Evolutionary conservation across 2,797 vertebrate genomes (phyloP).

Genomic region (Podarcis siculus): DNA sequence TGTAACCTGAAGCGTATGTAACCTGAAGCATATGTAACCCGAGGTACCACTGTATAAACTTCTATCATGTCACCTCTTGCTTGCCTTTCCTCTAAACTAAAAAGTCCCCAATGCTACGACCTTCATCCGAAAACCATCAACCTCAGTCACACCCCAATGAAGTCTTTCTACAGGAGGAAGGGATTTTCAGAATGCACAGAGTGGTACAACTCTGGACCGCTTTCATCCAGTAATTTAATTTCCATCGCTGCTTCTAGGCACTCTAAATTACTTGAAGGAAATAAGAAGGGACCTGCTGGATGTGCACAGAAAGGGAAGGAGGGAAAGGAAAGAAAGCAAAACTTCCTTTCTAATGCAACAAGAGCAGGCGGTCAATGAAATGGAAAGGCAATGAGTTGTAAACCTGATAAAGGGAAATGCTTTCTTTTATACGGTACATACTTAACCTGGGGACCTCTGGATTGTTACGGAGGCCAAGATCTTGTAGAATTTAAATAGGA

Average conservation of each 20-base stretch:
- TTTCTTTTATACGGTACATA: constrained; percentile 4
- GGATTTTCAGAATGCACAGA: constrained; percentile 4
- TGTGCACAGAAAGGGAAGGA: constrained; percentile 5
- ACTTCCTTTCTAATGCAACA: background rate
- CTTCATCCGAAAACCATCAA: background rate
- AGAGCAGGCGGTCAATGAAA: constrained; percentile 14
- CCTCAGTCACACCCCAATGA: background rate
- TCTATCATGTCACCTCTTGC: too few species aligned
- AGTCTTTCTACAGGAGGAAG: background rate
- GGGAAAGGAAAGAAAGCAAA: constrained; percentile 3
- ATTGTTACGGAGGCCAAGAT: constrained; percentile 4
- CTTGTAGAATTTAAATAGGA: constrained; percentile 18
- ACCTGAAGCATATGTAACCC: too few species aligned
- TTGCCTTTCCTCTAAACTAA: too few species aligned
- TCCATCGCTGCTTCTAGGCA: constrained; percentile 5
- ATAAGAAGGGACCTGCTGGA: constrained; percentile 22
- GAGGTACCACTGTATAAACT: too few species aligned
- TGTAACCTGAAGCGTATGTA: too few species aligned
- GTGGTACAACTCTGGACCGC: constrained; percentile 30
- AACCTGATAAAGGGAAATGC: constrained; percentile 24
- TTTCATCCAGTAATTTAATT: background rate
- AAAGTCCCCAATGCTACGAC: too few species aligned
- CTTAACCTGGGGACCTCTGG: background rate
- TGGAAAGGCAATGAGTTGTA: constrained; percentile 34
- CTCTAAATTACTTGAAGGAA: constrained; percentile 11